Evolutionary conservation across 1,140 invertebrate species (phyloP).

Genomic region (Hypothenemus hampei): DNA sequence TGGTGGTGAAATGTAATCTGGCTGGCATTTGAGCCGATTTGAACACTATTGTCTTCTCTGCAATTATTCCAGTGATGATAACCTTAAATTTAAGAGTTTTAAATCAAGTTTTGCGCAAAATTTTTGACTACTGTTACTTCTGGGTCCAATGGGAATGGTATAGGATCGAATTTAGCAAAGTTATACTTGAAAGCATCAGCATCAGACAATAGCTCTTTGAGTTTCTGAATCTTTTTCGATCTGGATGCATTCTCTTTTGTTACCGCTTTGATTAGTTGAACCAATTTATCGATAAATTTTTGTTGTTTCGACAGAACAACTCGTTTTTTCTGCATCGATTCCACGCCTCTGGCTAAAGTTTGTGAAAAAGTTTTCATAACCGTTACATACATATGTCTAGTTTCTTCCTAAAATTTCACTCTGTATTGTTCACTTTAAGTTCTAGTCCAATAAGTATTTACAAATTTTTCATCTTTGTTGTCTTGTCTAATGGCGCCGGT

Average conservation of each 20-base stretch:
- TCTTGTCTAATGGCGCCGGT: constrained; percentile 53
- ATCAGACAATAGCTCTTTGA: constrained; percentile 78
- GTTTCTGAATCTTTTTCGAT: constrained; percentile 84
- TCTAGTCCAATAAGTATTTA: background rate
- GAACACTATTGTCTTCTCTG: constrained; percentile 87
- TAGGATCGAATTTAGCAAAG: constrained; percentile 86
- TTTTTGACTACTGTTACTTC: constrained; percentile 46
- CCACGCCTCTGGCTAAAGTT: constrained; percentile 57
- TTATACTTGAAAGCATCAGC: constrained; percentile 74
- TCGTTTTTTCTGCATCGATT: constrained; percentile 64
- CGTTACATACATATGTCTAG: constrained; percentile 81
- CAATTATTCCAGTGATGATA: constrained; percentile 82
- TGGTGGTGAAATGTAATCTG: constrained; percentile 85
- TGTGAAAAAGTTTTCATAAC: constrained; percentile 85
- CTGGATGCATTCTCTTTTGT: constrained; percentile 87
- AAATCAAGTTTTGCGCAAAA: background rate
- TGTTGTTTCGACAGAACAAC: constrained; percentile 76
- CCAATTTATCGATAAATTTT: constrained; percentile 85
- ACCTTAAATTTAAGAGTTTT: constrained; percentile 42
- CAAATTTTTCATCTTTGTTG: constrained; percentile 8
- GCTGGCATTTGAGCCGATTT: constrained; percentile 98
- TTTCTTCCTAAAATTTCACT: constrained; percentile 36
- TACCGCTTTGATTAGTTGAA: constrained; percentile 86
- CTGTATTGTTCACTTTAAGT: background rate
- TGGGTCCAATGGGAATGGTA: constrained; percentile 93